Evolutionary conservation across 1,140 invertebrate species (phyloP).

Genomic region (Leptestheria dahalacensis): DNA sequence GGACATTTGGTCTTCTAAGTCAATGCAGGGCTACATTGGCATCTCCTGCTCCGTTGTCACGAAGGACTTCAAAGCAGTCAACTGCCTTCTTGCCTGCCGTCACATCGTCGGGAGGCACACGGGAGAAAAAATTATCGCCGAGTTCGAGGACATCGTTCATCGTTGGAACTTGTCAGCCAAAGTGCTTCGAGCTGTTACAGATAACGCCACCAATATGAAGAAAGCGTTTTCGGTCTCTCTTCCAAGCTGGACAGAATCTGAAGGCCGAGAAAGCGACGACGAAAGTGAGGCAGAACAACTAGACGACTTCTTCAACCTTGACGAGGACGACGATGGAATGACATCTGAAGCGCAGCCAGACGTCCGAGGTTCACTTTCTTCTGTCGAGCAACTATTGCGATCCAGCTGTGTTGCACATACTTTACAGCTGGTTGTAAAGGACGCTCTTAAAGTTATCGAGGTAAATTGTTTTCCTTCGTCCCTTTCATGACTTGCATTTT

Average conservation of each 20-base stretch:
- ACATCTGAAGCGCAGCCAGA: not conserved
- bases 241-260: slow-evolving; percentile 1
- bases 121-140: not conserved
- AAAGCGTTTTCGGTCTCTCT: not conserved
- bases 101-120: not conserved
- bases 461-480: not conserved
- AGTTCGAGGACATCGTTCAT: slow-evolving; percentile 1
- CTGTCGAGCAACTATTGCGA: not conserved
- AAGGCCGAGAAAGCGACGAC: not conserved
- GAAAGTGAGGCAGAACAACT: not conserved
- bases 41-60: slow-evolving; percentile 1
- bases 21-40: slow-evolving; percentile 3
- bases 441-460: not conserved
- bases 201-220: slow-evolving; percentile 6
- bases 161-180: slow-evolving; percentile 1
- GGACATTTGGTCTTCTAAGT: slow-evolving; percentile 12
- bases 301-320: not conserved
- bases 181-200: slow-evolving; percentile 3
- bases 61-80: not conserved
- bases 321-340: not conserved
- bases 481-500: not conserved
- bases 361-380: not conserved
- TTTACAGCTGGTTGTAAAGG: slow-evolving; percentile 7
- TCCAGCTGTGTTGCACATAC: slow-evolving; percentile 10
- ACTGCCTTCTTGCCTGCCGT: not conserved